Base-by-base conservation (phyloP, 1,140 invertebrate genomes). In the Panulirus ornatus region DNA sequence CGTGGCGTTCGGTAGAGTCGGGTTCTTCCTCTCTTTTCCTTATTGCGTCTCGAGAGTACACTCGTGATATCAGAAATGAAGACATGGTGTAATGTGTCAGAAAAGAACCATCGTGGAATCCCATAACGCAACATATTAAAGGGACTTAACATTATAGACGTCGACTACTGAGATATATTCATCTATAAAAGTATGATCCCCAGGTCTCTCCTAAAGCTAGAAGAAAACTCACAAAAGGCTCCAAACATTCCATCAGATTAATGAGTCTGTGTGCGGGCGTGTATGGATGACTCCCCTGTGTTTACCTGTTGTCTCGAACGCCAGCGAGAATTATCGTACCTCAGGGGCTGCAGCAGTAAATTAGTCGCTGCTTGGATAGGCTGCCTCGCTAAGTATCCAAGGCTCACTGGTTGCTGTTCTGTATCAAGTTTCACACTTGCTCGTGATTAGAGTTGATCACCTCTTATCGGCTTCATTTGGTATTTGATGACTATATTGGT, bases 171-270 rank as follows among this genome's bases (percentile, higher is more conserved):
- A 84, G 54, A 82, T 73, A 88, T 89, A 73, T 75, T 83, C 78
- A 30, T 40, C 87, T 79, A 89, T 89, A 83, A 83, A 70, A 63
- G 75, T 89, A 89, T 89, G 78, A 89, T 89, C 87, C 87, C n/a
- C 87, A 47, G 63, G 87, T 47, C 87, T 73, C 87, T 89, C 87
- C 58, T 89, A 83, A 89, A 89, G 22, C 70, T n/a, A 34, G 51
- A 34, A 71, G 66, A 42, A 81, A 79, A 70, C 87, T 82, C 87
- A 47, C 87, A 34, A 34, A n/a, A 58, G 79, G 66, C 70, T n/a
- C 87, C 83, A 73, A 89, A 83, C 87, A 83, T 82, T 89, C 87
- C 87, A 89, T 89, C 87, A 82, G 78, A 83, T 89, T 89, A 89
- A 89, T 89, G 87, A 89, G 87, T 89, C 75, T 40, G 70, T 63